Conservation (phyloP, 2,888 invertebrate species). For the Pristionchus fissidentatus region DNA sequence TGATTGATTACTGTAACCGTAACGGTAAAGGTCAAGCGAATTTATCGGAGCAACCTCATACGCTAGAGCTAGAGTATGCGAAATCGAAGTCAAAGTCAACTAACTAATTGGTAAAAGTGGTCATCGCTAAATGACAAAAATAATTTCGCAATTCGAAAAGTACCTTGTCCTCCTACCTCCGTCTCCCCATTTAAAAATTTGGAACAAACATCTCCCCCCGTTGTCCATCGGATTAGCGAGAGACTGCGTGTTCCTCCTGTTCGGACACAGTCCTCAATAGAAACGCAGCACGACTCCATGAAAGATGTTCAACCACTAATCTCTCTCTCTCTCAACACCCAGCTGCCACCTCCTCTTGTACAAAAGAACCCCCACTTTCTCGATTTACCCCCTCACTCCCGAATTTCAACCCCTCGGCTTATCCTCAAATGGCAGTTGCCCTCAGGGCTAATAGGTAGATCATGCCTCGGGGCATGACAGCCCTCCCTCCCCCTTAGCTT, state of each 20-base stretch:
- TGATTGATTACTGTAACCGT: too few species aligned
- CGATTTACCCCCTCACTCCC: neutral
- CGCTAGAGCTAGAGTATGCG: too few species aligned
- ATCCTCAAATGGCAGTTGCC: neutral
- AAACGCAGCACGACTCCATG: too few species aligned
- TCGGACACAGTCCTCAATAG: too few species aligned
- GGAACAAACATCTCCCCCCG: too few species aligned
- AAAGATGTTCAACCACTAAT: too few species aligned
- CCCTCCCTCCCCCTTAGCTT: neutral
- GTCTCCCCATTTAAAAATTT: neutral
- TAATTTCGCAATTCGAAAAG: neutral
- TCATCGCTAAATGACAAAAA: neutral
- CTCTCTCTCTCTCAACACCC: too few species aligned
- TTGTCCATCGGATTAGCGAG: too few species aligned
- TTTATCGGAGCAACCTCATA: too few species aligned
- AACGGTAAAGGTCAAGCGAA: too few species aligned
- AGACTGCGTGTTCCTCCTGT: too few species aligned
- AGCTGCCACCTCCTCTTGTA: neutral
- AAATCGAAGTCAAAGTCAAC: neutral
- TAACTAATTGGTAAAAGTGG: neutral
- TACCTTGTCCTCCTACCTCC: neutral
- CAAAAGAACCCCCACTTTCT: neutral
- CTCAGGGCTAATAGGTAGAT: neutral
- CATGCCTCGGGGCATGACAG: too few species aligned
- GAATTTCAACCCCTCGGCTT: neutral